These are phyloP conservation scores for Myotis pilosus DNA, from an alignment of 2,797 vertebrate species.

Conservation along the genomic window DNA sequence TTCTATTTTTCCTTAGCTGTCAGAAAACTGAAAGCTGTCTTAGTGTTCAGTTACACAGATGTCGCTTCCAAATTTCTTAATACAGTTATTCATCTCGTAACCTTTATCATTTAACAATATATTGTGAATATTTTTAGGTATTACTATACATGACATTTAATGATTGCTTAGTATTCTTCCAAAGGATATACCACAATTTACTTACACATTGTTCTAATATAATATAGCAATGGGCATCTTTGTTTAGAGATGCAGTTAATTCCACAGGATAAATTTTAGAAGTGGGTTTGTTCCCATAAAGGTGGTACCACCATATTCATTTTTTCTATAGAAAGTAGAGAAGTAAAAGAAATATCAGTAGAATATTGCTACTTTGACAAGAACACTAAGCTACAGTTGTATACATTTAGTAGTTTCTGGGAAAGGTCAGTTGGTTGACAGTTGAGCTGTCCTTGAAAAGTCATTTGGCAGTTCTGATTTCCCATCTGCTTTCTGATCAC, in stretches of 20 bases:
- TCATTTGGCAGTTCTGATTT: constrained; percentile 5
- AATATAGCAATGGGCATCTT: background rate
- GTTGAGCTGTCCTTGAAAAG: constrained; percentile 5
- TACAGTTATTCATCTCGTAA: background rate
- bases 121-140: background rate
- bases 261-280: constrained; percentile 30
- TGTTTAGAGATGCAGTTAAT: background rate
- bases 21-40: constrained; percentile 18
- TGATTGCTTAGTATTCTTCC: background rate
- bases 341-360: background rate
- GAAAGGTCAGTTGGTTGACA: background rate
- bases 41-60: background rate
- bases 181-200: background rate
- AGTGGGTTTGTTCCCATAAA: background rate
- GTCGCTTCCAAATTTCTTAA: background rate
- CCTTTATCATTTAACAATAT: background rate
- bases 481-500: background rate
- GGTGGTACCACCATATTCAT: background rate
- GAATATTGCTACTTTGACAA: background rate
- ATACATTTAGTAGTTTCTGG: background rate
- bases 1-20: background rate
- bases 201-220: background rate
- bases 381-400: background rate
- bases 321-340: background rate
- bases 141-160: background rate